Percentiles rank a stretch among this genome's conserved stretches.
phyloP scores from a whole-genome alignment of 2,797 vertebrate species.

The Pseudochirops cupreus region DNA sequence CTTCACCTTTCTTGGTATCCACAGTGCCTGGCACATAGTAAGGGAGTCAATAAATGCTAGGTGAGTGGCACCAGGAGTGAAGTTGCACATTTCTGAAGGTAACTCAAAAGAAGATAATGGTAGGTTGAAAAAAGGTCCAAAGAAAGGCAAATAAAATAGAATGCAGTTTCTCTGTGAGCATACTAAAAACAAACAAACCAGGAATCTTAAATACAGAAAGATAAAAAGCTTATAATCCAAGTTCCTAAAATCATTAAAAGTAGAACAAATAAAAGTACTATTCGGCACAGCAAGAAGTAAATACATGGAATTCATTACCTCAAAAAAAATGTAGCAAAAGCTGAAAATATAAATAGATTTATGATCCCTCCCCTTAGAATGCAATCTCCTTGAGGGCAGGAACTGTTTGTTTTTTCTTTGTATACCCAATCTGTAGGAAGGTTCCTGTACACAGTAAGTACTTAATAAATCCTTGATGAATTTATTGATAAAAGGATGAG shows the following conservation, averaged over 20 bases:
- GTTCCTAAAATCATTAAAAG: constrained; percentile 3
- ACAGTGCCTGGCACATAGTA: too few species aligned
- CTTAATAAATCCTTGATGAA: too few species aligned
- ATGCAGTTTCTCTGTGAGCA: too few species aligned
- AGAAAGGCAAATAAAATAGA: not conserved
- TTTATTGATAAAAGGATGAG: too few species aligned
- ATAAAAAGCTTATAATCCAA: not conserved
- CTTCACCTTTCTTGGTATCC: too few species aligned
- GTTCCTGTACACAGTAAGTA: too few species aligned
- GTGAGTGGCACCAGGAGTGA: not conserved
- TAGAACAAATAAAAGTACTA: not conserved
- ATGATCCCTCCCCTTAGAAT: too few species aligned
- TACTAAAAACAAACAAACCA: not conserved
- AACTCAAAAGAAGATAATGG: not conserved
- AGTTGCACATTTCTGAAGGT: not conserved
- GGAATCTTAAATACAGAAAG: constrained; percentile 16
- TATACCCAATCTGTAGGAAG: too few species aligned
- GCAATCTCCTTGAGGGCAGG: too few species aligned
- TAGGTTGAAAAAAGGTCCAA: not conserved
- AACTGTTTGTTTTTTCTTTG: too few species aligned
- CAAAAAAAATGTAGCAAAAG: not conserved
- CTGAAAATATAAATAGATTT: constrained; percentile 6
- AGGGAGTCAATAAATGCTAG: not conserved
- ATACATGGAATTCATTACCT: constrained; percentile 2
- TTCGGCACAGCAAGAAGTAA: not conserved